phyloP scores from a whole-genome alignment of 30 jellyfish, hydroid and myxozoan genomes.

The Mastigias papua region DNA sequence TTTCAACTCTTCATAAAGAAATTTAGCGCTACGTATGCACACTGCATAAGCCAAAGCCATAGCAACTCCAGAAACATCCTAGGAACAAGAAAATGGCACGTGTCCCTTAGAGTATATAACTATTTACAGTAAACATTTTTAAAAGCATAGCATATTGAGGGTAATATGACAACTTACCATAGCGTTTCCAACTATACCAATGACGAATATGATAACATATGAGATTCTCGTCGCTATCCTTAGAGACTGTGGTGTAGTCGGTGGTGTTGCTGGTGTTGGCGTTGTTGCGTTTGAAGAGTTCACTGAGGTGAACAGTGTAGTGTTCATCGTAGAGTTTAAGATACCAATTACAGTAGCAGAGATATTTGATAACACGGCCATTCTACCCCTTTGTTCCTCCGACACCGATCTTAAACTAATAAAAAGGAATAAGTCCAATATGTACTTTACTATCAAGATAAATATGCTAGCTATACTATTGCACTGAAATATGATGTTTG shows the following conservation, averaged over 20 bases:
- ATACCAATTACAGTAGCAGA: not conserved
- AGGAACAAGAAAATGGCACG: not conserved
- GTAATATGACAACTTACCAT: conserved; percentile 25
- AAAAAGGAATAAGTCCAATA: not conserved
- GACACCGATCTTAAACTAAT: not conserved
- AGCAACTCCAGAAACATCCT: too few species aligned
- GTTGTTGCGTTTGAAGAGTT: not conserved
- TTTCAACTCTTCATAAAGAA: too few species aligned
- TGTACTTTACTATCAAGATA: not conserved
- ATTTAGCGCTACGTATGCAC: too few species aligned
- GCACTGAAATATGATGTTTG: too few species aligned
- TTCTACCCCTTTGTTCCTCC: not conserved
- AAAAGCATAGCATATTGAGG: not conserved
- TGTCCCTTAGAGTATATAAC: too few species aligned
- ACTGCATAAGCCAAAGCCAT: too few species aligned
- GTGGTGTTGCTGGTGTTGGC: not conserved
- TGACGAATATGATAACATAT: conserved; percentile 54
- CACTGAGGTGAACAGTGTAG: not conserved
- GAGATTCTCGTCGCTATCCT: conserved; percentile 49
- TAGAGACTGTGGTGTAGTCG: conserved; percentile 40
- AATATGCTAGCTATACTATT: not conserved
- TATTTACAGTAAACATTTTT: too few species aligned
- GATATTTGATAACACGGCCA: not conserved
- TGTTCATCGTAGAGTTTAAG: not conserved
- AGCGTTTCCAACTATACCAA: conserved; percentile 83